Evolutionary conservation across 2,888 invertebrate species (phyloP), one percentile per base, ranked within the genome.

Genomic region (Lasioglossum leucozonium): DNA sequence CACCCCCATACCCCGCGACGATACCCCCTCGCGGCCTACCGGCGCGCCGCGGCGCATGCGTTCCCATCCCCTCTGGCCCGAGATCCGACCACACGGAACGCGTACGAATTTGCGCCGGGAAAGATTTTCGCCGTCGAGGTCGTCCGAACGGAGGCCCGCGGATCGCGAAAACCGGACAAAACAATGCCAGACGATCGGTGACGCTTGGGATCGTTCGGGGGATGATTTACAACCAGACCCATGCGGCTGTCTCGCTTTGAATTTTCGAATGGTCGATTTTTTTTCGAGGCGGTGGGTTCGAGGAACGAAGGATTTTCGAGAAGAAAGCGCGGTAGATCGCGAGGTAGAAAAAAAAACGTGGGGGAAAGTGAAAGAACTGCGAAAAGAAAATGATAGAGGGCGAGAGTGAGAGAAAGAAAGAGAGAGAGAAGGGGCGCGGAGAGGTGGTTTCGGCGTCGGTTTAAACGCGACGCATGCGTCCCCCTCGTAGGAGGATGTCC

Each of bases 381-480:
- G 47, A 72, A 16, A 44, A 44, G 8, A n/a, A 37, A n/a, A n/a
- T n/a, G n/a, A n/a, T n/a, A n/a, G n/a, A n/a, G n/a, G n/a, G n/a
- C n/a, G n/a, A n/a, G n/a, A n/a, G n/a, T n/a, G n/a, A n/a, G n/a
- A n/a, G n/a, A n/a, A n/a, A n/a, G n/a, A n/a, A n/a, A n/a, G n/a
- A n/a, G 26, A 37, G 47, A 72, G 65, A 42, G 71, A 47, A 40
- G 18, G 30, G 58, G 51, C 22, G 65, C 65, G 34, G 75, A 51
- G 89, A 89, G 91, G 88, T 91, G 89, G 89, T 92, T 93, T 91
- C 91, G 90, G 90, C 87, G 89, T 84, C 88, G 89, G 92, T 92
- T 93, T 91, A 90, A 94, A 93, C 91, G 91, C 91, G 91, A 93
- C 94, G 94, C 94, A 93, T 94, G 94, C 94, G 94, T 91, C 88